Conservation (phyloP, 2,113 vertebrate species). For the Hippocampus comes region DNA sequence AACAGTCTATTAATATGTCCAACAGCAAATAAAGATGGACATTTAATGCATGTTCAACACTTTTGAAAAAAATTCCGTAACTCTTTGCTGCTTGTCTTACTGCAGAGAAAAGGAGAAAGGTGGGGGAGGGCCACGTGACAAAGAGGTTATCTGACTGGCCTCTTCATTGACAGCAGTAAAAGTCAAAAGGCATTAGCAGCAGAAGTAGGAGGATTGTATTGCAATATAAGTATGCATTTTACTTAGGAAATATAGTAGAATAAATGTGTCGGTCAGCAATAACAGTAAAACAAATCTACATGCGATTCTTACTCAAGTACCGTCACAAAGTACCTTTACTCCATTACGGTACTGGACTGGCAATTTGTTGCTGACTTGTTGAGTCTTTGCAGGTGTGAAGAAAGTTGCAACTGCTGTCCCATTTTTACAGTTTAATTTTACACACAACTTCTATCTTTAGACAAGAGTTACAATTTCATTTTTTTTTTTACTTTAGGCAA, state of each 20-base stretch:
- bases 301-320: no score
- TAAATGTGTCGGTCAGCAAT: background rate
- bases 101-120: background rate
- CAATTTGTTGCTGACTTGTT: background rate
- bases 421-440: background rate
- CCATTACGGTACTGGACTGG: background rate
- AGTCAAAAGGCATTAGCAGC: background rate
- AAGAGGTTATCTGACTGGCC: background rate
- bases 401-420: background rate
- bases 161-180: background rate
- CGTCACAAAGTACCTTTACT: background rate
- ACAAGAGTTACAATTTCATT: background rate
- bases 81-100: background rate
- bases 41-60: background rate
- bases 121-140: background rate
- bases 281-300: background rate
- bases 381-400: background rate
- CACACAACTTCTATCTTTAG: constrained; percentile 21
- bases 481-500: background rate
- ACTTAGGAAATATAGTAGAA: background rate
- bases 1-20: background rate
- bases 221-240: background rate
- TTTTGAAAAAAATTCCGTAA: background rate
- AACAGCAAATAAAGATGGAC: background rate
- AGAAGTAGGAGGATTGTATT: background rate